Evolutionary conservation across 2,113 vertebrate genomes (phyloP), one percentile per base, ranked within the genome.

Genomic region (Drymodes brunneopygia): DNA sequence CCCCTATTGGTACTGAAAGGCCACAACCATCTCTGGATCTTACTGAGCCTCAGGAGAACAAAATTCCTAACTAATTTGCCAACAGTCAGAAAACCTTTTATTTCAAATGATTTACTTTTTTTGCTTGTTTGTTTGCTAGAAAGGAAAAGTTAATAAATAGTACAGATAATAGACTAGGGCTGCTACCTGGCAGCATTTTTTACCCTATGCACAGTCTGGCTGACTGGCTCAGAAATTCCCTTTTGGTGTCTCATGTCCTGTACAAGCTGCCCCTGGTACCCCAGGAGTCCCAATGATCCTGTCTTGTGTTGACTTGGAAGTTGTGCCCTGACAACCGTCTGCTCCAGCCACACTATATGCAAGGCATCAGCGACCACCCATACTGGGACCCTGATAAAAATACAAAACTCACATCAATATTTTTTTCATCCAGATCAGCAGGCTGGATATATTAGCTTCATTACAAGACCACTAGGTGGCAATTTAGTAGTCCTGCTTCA

Each of bases 401-500:
- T 16, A 35, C 25, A 48, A 21, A 80, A 77, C 57, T 53, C 56
- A 67, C 24, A 10, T 9, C 10, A 12, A 5, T 56, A 5, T 38
- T 66, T 92, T 91, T 62, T 64, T 72, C 11, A 35, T 10, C 14
- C 31, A 47, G 33, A 77, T 66, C 42, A 83, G 73, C 36, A 12
- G 16, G 14, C 16, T 11, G 14, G 29, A 73, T 67, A 62, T 22
- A n/a, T 7, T 65, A 83, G 27, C 70, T 91, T 90, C 15, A 3
- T 86, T 62, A 47, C 11, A 81, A 86, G 67, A 78, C 96, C 95
- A 97, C 96, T 96, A 96, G 96, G 83, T 96, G 96, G 96, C 96
- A 96, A 93, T 91, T 97, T 95, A 96, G 91, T 67, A 93, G 91
- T 44, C 95, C 44, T 71, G 15, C 86, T 95, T 47, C 54, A 51